phyloP scores from a whole-genome alignment of 2,797 vertebrate genomes.

The Cryptoblepharus egeriae region DNA sequence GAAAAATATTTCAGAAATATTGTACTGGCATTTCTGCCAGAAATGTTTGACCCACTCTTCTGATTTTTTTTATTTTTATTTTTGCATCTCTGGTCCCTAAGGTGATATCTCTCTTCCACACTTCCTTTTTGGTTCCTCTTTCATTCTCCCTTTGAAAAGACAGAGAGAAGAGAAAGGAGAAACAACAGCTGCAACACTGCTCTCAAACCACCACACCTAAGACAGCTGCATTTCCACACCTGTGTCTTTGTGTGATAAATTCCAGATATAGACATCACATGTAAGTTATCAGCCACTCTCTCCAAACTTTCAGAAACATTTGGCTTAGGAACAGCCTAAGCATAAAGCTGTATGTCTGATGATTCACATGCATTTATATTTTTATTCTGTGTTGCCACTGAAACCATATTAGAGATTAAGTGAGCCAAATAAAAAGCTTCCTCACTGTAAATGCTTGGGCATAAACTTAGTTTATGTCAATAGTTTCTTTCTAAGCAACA shows the following conservation, averaged over 20 bases:
- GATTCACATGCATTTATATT: background rate
- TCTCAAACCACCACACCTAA: no score
- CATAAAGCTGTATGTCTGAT: background rate
- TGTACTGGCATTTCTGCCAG: no score
- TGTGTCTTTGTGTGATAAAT: background rate
- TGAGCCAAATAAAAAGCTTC: background rate
- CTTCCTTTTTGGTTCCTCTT: no score
- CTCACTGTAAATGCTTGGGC: background rate
- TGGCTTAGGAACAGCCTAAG: background rate
- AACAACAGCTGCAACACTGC: no score
- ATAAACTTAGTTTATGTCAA: background rate
- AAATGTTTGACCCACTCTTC: no score
- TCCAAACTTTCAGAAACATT: background rate
- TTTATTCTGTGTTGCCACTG: background rate
- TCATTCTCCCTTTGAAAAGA: no score
- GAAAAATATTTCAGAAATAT: background rate
- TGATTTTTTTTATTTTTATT: no score
- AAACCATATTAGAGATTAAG: background rate
- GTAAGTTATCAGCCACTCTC: background rate
- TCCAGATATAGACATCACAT: background rate
- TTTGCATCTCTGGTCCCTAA: no score
- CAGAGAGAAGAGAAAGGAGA: no score
- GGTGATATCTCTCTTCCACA: no score
- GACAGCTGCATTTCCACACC: no score
- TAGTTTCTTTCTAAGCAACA: background rate